Percentiles rank a stretch among this genome's conserved stretches.
phyloP scores from a whole-genome alignment of 2,797 vertebrate species.

The Cetoscarus ocellatus region DNA sequence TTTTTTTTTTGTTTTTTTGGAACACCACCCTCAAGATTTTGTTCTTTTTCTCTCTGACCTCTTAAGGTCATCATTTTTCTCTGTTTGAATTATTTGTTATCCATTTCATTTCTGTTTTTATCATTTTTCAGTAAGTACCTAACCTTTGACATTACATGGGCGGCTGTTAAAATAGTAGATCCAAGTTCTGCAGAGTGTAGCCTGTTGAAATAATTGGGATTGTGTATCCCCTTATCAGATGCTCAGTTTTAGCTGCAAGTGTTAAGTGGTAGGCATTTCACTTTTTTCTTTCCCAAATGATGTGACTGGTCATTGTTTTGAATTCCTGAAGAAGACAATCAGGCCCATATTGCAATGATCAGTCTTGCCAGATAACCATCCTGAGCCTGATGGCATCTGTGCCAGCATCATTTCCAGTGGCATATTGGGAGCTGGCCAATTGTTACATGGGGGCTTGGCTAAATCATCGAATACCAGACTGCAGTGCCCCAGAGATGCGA shows the following conservation, averaged over 20 bases:
- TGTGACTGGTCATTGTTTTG: not conserved
- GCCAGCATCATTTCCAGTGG: not conserved
- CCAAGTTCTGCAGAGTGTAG: not conserved
- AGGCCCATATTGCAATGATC: not conserved
- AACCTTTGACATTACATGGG: not conserved
- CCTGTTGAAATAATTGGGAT: not conserved
- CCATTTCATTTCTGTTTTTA: not conserved
- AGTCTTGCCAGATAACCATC: constrained; percentile 1
- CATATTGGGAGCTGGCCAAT: not conserved
- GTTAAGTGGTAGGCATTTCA: not conserved
- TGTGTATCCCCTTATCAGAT: not conserved
- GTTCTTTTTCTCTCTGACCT: not conserved
- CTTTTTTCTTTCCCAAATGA: not conserved
- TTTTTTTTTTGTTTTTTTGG: no score
- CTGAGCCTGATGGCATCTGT: not conserved
- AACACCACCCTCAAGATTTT: not conserved
- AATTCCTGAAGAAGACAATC: not conserved
- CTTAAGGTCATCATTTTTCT: not conserved
- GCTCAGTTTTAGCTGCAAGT: not conserved
- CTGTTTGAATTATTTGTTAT: no score
- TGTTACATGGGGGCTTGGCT: not conserved
- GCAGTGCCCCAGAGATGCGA: not conserved
- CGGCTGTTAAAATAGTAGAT: not conserved
- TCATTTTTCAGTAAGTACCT: not conserved
- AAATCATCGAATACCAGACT: not conserved